Conservation (phyloP, 35 echinoderm and acorn worm genomes). For the Diadema setosum region DNA sequence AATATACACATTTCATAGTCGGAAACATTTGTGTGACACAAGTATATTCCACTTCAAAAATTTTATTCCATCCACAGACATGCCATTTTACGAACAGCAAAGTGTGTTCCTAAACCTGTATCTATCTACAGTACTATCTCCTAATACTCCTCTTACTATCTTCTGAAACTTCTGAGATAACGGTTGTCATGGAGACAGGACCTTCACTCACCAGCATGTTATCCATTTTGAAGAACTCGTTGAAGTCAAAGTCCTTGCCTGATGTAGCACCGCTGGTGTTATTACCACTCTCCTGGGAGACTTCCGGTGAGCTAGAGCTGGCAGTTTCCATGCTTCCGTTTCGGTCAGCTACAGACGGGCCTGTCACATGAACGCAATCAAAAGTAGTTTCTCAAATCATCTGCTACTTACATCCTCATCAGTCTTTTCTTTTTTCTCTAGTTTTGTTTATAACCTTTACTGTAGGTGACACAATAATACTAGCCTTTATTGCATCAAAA, state of each 20-base stretch:
- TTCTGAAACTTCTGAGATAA: background rate
- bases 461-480: too few relatives aligned
- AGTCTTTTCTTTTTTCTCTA: too few relatives aligned
- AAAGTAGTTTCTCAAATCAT: too few relatives aligned
- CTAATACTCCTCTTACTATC: background rate
- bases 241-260: slow-evolving; percentile 87
- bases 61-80: too few relatives aligned
- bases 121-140: background rate
- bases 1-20: too few relatives aligned
- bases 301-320: slow-evolving; percentile 46
- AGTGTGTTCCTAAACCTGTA: background rate
- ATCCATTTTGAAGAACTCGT: slow-evolving; percentile 94
- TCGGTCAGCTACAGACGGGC: slow-evolving; percentile 46
- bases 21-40: too few relatives aligned
- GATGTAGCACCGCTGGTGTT: slow-evolving; percentile 1
- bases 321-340: slow-evolving; percentile 66
- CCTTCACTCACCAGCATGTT: slow-evolving; percentile 75
- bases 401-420: too few relatives aligned
- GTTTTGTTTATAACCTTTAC: too few relatives aligned
- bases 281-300: slow-evolving; percentile 1
- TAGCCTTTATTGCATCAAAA: too few relatives aligned
- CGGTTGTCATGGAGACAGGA: too few relatives aligned
- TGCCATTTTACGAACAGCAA: too few relatives aligned
- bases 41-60: too few relatives aligned
- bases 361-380: background rate